These are phyloP conservation scores for Euschistus heros DNA, from an alignment of 1,140 invertebrate genomes.

Conservation along the genomic window DNA sequence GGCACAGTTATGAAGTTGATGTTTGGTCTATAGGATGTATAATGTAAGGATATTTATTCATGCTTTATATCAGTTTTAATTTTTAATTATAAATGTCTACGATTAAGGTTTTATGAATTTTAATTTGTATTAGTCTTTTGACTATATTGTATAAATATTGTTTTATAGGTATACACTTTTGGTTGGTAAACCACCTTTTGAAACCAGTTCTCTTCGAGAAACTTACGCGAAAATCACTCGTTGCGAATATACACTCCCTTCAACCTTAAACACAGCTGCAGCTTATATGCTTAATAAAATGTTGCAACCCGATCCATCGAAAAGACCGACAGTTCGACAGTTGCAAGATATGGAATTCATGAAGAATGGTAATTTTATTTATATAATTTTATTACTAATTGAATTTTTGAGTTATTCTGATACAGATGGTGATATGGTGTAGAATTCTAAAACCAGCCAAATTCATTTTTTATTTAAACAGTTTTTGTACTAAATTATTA, in stretches of 20 bases:
- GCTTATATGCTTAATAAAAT: conserved; percentile 71
- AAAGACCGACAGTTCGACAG: conserved; percentile 65
- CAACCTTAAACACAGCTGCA: conserved; percentile 55
- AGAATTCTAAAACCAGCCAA: too few relatives aligned
- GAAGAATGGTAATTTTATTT: conserved; percentile 35
- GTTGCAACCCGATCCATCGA: conserved; percentile 70
- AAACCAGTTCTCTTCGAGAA: conserved; percentile 77
- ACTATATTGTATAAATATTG: neutral
- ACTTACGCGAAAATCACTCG: conserved; percentile 87
- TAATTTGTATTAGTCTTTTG: too few relatives aligned
- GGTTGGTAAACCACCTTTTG: conserved; percentile 91
- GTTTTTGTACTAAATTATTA: too few relatives aligned
- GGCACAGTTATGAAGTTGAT: conserved; percentile 93
- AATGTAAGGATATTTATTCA: conserved; percentile 50
- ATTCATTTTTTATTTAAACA: too few relatives aligned
- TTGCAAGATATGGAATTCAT: conserved; percentile 67
- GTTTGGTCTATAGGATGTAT: conserved; percentile 95
- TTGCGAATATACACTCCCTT: conserved; percentile 82
- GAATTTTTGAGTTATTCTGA: too few relatives aligned
- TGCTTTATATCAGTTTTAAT: too few relatives aligned
- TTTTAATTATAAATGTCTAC: too few relatives aligned
- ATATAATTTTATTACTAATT: too few relatives aligned
- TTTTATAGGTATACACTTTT: conserved; percentile 68
- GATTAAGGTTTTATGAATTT: too few relatives aligned
- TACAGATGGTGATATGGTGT: too few relatives aligned